phyloP scores from a whole-genome alignment of 35 echinoderm and acorn worm species.

The Heliocidaris erythrogramma region DNA sequence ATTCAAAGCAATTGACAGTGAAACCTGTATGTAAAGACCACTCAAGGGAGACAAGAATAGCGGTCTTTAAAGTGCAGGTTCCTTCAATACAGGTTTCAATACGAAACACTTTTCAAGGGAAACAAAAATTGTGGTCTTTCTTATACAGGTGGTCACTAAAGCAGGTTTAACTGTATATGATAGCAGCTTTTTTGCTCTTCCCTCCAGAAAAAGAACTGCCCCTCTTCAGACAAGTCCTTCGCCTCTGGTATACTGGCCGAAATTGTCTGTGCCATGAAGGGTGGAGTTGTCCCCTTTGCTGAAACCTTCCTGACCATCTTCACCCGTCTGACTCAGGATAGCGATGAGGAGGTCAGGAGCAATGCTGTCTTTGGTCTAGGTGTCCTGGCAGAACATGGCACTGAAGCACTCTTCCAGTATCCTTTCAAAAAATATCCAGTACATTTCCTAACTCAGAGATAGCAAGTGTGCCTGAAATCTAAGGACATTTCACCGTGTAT shows the following conservation, averaged over 20 bases:
- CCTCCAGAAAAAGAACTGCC: conserved; percentile 78
- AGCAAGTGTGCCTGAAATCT: neutral
- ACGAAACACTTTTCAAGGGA: no score
- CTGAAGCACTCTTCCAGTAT: conserved; percentile 75
- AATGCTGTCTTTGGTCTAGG: conserved; percentile 92
- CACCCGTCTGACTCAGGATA: conserved; percentile 64
- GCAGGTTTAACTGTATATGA: no score
- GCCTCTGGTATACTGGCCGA: conserved; percentile 82
- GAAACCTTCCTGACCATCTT: conserved; percentile 81
- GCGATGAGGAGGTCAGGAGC: conserved; percentile 89
- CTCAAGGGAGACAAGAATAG: no score
- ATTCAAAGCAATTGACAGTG: no score
- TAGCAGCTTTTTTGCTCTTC: neutral
- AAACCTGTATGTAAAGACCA: no score
- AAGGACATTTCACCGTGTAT: neutral
- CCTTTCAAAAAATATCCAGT: conserved; percentile 30
- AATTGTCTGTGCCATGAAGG: conserved; percentile 79
- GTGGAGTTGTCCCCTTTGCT: conserved; percentile 63
- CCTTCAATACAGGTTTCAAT: no score
- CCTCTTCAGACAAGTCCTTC: conserved; percentile 90
- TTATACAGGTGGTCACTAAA: no score
- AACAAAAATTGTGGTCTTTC: no score
- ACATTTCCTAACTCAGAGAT: neutral
- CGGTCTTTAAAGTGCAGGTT: no score
- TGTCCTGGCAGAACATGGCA: conserved; percentile 79